Percentiles rank a stretch among this genome's conserved stretches.
These are phyloP conservation scores for Nannobrachium achirus DNA, from an alignment of 2,113 vertebrate species.

Conservation along the genomic window DNA sequence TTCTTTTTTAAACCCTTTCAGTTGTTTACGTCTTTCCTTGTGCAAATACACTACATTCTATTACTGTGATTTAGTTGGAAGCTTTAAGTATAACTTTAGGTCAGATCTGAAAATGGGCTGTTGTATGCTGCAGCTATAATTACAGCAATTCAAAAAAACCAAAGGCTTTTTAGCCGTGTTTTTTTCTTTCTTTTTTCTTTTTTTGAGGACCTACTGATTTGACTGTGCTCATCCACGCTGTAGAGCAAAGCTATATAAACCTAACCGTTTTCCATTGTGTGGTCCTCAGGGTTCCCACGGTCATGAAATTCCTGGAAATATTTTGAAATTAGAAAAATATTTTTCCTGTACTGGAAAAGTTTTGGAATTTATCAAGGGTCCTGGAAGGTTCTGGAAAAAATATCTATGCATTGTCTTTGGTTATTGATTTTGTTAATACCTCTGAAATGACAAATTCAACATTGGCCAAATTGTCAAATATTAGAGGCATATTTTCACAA, in stretches of 20 bases:
- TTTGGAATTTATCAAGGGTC: no score
- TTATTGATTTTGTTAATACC: no score
- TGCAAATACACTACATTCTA: slow-evolving; percentile 25
- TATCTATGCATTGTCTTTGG: no score
- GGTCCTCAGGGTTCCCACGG: no score
- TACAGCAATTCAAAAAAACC: slow-evolving; percentile 23
- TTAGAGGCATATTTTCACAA: no score
- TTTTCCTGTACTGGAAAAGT: no score
- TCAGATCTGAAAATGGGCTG: slow-evolving; percentile 30
- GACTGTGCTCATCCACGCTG: slow-evolving; percentile 52
- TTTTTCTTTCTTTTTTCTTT: no score
- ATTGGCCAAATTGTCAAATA: no score
- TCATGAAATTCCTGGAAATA: no score
- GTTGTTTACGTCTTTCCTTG: neutral
- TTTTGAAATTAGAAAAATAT: no score
- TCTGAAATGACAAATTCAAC: no score
- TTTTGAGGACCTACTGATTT: slow-evolving; percentile 14
- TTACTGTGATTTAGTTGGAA: slow-evolving; percentile 12
- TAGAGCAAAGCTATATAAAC: slow-evolving; percentile 20
- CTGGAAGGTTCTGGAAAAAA: no score
- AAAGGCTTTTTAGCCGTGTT: slow-evolving; percentile 16
- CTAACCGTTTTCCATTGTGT: slow-evolving; percentile 53
- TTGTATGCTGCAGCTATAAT: slow-evolving; percentile 17
- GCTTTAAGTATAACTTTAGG: slow-evolving; percentile 33
- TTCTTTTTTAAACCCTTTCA: neutral